phyloP scores from a whole-genome alignment of 2,797 vertebrate species.

The Oreortyx pictus region DNA sequence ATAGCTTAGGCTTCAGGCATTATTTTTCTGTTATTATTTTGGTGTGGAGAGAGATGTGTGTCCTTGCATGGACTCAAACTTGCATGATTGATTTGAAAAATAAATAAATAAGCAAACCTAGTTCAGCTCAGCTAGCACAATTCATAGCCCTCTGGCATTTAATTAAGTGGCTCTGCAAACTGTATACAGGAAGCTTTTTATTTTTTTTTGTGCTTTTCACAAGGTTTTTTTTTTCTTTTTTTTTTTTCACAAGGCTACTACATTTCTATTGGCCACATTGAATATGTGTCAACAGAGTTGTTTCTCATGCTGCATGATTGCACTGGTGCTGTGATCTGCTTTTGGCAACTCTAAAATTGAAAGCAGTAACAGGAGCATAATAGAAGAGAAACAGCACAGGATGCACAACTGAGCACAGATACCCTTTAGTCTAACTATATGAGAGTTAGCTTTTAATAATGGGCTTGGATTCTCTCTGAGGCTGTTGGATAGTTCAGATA shows the following conservation, averaged over 20 bases:
- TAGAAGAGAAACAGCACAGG: neutral
- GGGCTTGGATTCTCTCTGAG: conserved; percentile 6
- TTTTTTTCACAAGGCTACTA: conserved; percentile 72
- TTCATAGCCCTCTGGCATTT: conserved; percentile 79
- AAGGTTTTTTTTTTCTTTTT: neutral
- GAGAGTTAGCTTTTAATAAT: neutral
- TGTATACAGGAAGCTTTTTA: conserved; percentile 70
- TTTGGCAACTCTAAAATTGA: conserved; percentile 48
- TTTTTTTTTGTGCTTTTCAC: conserved; percentile 26
- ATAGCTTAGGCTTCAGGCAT: conserved; percentile 15
- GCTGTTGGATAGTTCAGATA: conserved; percentile 4
- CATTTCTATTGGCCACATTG: conserved; percentile 80
- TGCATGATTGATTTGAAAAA: conserved; percentile 72
- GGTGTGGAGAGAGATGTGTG: neutral
- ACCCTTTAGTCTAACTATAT: neutral
- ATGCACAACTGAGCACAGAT: neutral
- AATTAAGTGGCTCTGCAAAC: conserved; percentile 82
- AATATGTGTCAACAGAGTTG: conserved; percentile 79
- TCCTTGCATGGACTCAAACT: conserved; percentile 30
- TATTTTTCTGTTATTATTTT: conserved; percentile 8
- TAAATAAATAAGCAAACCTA: conserved; percentile 7
- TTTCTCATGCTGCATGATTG: conserved; percentile 68
- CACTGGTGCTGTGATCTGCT: neutral
- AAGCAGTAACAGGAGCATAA: neutral
- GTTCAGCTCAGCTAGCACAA: conserved; percentile 76